Evolutionary conservation across 2,888 invertebrate species (phyloP), one percentile per base, ranked within the genome.

Genomic region (Heliconius cydno): DNA sequence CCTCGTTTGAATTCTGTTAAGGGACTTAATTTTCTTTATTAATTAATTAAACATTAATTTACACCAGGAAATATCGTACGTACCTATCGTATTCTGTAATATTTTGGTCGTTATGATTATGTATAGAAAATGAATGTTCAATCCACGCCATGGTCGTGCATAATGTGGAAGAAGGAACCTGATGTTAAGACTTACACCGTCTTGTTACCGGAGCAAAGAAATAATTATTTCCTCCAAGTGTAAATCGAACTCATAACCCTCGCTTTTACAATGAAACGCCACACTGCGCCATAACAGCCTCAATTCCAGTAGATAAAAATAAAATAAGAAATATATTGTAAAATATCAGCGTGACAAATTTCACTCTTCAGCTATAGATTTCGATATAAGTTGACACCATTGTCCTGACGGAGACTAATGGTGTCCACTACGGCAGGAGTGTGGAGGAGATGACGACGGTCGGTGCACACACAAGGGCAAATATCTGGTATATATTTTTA

Each of bases 341-440:
- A 75, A 74, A 28, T 74, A 25, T 65, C 63, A 25, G 72, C 52
- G 41, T 75, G 25, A 25, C 46, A 63, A 41, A 75, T n/a, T 41
- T 46, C 25, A 75, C n/a, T 65, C 41, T 65, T 15, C 38, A 28
- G 22, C 66, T 46, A 75, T 46, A 75, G 75, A 13, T 75, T 41
- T 38, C 75, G 63, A 66, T 66, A 28, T 75, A 75, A 28, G 41
- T 34, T 30, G 25, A 19, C 65, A 13, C 28, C 28, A 75, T 65
- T 75, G 75, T 75, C 65, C 75, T 38, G 75, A 75, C 75, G 41
- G 19, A 75, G 75, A 75, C 41, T 66, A 75, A 75, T 75, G 65
- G 75, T 28, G 41, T 63, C 75, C 75, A 75, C 46, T 75, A 75
- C 65, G 41, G 75, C 66, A 66, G 41, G 60, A 28, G 28, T 28